phyloP scores from a whole-genome alignment of 2,113 vertebrate genomes.

The Uria lomvia region DNA sequence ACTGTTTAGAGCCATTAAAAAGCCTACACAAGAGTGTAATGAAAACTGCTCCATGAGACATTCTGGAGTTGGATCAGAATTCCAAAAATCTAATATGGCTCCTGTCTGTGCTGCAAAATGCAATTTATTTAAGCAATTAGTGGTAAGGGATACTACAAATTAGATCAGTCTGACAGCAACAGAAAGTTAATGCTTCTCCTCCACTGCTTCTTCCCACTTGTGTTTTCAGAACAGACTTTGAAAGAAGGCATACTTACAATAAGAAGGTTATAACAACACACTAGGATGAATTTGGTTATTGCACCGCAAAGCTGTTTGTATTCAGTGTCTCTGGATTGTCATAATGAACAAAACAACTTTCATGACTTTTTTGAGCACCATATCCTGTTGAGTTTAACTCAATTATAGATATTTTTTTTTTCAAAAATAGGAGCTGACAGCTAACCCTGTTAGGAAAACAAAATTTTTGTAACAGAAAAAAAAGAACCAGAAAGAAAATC shows the following conservation, averaged over 20 bases:
- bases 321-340: background rate
- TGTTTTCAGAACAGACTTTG: background rate
- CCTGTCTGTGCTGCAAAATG: constrained; percentile 14
- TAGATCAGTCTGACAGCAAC: constrained; percentile 17
- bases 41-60: background rate
- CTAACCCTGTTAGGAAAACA: background rate
- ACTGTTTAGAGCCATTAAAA: constrained; percentile 13
- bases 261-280: background rate
- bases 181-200: constrained; percentile 1
- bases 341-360: background rate
- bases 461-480: background rate
- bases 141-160: constrained; percentile 17
- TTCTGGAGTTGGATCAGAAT: constrained; percentile 17
- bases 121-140: constrained; percentile 51
- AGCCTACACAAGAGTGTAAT: background rate
- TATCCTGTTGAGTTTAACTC: background rate
- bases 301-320: background rate
- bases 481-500: background rate
- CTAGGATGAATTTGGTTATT: background rate
- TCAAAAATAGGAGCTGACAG: background rate
- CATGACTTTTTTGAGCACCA: background rate
- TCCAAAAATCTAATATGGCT: constrained; percentile 47
- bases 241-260: background rate
- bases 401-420: background rate
- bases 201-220: background rate